Conservation (phyloP, 1,140 invertebrate species). For the Mylabris phalerata region DNA sequence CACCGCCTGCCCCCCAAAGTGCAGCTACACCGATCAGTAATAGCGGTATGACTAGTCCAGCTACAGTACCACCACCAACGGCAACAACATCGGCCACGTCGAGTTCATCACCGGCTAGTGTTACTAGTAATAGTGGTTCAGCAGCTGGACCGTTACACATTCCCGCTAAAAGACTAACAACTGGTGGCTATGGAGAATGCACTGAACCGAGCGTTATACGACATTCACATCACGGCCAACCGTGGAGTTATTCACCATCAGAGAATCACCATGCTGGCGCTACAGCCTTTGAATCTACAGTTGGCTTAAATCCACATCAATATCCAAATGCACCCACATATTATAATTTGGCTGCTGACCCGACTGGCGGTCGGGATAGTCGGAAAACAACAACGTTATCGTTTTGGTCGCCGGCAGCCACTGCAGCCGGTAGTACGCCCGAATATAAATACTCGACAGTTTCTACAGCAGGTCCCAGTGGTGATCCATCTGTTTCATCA, state of each 20-base stretch:
- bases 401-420: conserved; percentile 59
- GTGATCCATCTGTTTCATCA: conserved; percentile 50
- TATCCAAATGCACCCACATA: conserved; percentile 66
- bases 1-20: conserved; percentile 54
- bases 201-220: conserved; percentile 61
- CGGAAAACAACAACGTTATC: conserved; percentile 53
- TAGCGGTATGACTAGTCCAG: conserved; percentile 46
- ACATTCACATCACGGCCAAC: conserved; percentile 60
- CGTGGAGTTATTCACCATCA: conserved; percentile 62
- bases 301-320: conserved; percentile 62
- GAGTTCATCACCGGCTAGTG: conserved; percentile 62
- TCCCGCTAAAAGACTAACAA: conserved; percentile 66
- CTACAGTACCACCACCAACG: conserved; percentile 49
- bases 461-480: conserved; percentile 45
- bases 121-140: conserved; percentile 54
- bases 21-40: conserved; percentile 45
- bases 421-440: conserved; percentile 46
- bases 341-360: conserved; percentile 66
- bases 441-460: conserved; percentile 57
- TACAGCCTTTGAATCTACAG: conserved; percentile 50
- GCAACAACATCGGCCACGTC: conserved; percentile 52
- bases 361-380: conserved; percentile 51
- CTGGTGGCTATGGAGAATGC: conserved; percentile 51
- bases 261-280: conserved; percentile 53
- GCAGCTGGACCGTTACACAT: conserved; percentile 65